A percentile compares a stretch with the other conserved stretches of the same genome.
Conservation (phyloP, 2,113 vertebrate species). For the Platysternon megacephalum region DNA sequence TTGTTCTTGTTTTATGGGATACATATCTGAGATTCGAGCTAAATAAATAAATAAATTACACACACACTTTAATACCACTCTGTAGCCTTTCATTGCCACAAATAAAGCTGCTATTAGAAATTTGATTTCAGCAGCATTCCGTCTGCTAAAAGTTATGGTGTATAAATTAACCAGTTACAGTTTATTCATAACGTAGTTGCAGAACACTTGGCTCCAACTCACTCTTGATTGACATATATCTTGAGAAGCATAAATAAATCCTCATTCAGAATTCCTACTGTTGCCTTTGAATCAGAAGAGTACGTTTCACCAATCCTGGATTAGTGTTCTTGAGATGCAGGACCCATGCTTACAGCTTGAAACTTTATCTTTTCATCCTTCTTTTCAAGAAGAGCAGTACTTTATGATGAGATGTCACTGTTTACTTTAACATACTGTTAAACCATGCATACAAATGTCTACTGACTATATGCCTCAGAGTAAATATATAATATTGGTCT, state of each 20-base stretch:
- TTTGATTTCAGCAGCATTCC: fast-evolving
- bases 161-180: not conserved
- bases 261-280: not conserved
- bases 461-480: no score
- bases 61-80: no score
- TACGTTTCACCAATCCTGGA: not conserved
- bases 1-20: not conserved
- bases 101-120: not conserved
- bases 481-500: no score
- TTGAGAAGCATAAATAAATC: not conserved
- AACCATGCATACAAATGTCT: no score
- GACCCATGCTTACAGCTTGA: not conserved
- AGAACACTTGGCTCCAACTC: not conserved
- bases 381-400: not conserved
- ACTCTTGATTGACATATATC: not conserved
- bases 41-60: no score
- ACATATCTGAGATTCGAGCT: no score
- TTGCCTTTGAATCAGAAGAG: not conserved
- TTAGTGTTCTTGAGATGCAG: not conserved
- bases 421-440: no score
- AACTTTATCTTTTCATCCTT: not conserved
- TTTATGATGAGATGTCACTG: not conserved
- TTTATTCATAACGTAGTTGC: not conserved
- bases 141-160: not conserved
- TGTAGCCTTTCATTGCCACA: not conserved